Percentiles rank a stretch among this genome's conserved stretches.
Evolutionary conservation across 2,797 vertebrate species (phyloP).

Genomic region (Sciaenops ocellatus): DNA sequence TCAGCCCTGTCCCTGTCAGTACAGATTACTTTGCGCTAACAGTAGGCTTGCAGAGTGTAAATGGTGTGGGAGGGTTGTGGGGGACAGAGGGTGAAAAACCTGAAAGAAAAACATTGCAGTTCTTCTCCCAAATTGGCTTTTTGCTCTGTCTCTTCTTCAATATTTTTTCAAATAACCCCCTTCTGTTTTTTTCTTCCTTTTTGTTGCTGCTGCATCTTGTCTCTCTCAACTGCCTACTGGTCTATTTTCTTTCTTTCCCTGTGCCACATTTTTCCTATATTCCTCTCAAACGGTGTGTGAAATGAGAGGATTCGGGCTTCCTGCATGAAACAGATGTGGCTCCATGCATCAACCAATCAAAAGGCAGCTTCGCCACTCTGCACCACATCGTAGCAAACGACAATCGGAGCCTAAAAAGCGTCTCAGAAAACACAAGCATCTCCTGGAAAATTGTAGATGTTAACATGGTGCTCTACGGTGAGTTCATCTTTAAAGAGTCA

Average conservation of each 20-base stretch:
- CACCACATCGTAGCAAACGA: slow-evolving; percentile 44
- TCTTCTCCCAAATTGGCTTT: slow-evolving; percentile 63
- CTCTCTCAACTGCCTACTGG: slow-evolving; percentile 32
- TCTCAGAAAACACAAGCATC: slow-evolving; percentile 29
- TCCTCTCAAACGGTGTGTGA: slow-evolving; percentile 75
- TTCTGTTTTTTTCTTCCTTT: slow-evolving; percentile 18
- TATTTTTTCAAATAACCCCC: slow-evolving; percentile 54
- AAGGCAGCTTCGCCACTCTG: slow-evolving; percentile 28
- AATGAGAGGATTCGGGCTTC: slow-evolving; percentile 68
- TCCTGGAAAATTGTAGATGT: slow-evolving; percentile 38
- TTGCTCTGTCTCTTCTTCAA: slow-evolving; percentile 40
- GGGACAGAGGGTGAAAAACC: slow-evolving; percentile 11
- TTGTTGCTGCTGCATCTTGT: slow-evolving; percentile 30
- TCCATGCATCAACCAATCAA: slow-evolving; percentile 60
- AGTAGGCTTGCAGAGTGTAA: slow-evolving; percentile 41
- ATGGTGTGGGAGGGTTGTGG: neutral
- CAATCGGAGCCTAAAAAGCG: slow-evolving; percentile 47
- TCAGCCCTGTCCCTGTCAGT: slow-evolving; percentile 63
- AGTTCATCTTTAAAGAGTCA: slow-evolving; percentile 19
- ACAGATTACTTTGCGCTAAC: slow-evolving; percentile 68
- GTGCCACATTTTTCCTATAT: slow-evolving; percentile 52
- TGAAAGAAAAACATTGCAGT: slow-evolving; percentile 46
- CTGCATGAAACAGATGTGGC: slow-evolving; percentile 74
- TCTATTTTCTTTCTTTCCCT: slow-evolving; percentile 50
- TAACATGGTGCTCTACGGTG: neutral